Conservation (phyloP, 2,888 invertebrate genomes). For the Campoplex capitator region DNA sequence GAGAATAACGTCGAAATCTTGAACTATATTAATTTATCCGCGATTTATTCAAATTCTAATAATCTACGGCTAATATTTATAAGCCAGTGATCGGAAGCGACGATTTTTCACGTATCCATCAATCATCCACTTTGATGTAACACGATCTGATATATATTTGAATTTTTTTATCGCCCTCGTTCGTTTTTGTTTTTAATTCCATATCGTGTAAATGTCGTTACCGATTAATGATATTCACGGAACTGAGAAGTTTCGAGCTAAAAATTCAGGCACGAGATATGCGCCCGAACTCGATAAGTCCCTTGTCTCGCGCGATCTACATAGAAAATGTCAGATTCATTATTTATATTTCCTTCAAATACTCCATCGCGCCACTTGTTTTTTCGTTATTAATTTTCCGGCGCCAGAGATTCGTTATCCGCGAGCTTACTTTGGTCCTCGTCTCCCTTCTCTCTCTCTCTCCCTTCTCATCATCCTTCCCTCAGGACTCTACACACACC, state of each 20-base stretch:
- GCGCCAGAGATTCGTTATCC: conserved; percentile 36
- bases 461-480: background rate
- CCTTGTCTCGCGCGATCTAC: background rate
- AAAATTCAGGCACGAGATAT: background rate
- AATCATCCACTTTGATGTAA: background rate
- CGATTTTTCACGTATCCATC: background rate
- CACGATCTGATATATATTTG: background rate
- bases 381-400: conserved; percentile 50
- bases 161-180: background rate
- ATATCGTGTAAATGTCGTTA: background rate
- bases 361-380: background rate
- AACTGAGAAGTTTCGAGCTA: background rate
- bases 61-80: background rate
- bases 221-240: background rate
- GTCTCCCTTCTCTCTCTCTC: background rate
- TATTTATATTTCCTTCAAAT: background rate
- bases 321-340: background rate
- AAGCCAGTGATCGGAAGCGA: background rate
- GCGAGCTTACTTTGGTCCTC: background rate
- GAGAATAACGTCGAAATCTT: background rate
- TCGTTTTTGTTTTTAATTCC: background rate
- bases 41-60: background rate
- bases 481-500: background rate
- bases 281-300: background rate
- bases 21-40: background rate